Evolutionary conservation across 2,113 vertebrate species (phyloP).

Genomic region (Brevimyrus niger): DNA sequence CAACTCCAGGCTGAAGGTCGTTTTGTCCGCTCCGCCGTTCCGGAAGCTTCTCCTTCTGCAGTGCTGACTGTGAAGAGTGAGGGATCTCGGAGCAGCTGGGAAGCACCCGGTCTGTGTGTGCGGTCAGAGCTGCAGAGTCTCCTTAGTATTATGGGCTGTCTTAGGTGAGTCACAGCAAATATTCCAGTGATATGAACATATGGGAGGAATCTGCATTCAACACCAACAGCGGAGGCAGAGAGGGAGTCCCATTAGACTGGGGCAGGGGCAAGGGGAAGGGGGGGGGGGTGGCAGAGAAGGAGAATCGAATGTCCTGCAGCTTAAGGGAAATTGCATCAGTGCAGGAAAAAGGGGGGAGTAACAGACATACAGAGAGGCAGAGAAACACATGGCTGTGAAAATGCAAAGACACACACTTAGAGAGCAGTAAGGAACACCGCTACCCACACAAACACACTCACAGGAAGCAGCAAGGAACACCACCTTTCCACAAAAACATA

Average conservation of each 20-base stretch:
- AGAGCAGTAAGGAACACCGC: neutral
- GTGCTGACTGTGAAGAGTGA: neutral
- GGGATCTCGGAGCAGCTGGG: neutral
- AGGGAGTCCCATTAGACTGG: neutral
- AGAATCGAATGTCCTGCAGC: neutral
- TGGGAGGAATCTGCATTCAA: neutral
- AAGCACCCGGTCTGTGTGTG: neutral
- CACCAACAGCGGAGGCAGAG: neutral
- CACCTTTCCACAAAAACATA: neutral
- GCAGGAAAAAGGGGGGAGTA: neutral
- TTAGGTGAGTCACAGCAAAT: slow-evolving; percentile 29
- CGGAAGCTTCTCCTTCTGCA: neutral
- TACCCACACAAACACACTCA: neutral
- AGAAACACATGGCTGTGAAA: neutral
- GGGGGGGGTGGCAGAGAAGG: neutral
- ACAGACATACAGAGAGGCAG: neutral
- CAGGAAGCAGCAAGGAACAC: neutral
- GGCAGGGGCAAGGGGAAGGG: too few relatives aligned
- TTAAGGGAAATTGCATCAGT: neutral
- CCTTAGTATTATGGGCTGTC: neutral
- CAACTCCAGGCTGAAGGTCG: neutral
- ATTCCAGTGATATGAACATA: neutral
- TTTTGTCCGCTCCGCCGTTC: neutral
- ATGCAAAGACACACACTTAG: neutral
- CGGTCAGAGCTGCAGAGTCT: neutral